Evolutionary conservation across 2,113 vertebrate species (phyloP), one percentile per base, ranked within the genome.

Genomic region (Mandrillus leucophaeus): DNA sequence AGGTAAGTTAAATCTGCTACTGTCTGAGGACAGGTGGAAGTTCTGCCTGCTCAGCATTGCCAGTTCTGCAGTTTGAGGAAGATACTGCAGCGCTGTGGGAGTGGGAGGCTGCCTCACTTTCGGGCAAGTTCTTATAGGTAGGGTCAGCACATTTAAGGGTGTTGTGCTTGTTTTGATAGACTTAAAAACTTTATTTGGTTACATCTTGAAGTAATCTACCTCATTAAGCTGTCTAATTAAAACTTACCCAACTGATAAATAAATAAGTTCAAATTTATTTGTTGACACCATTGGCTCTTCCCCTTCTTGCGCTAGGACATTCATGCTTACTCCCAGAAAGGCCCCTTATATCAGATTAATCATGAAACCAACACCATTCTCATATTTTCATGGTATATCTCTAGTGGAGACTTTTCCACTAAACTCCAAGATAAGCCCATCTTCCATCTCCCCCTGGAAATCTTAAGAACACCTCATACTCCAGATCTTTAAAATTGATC

Each of bases 11-110:
- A 9, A 83, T 23, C 17, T 5, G 3, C 27, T 80, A 17, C 59
- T 40, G 18, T 23, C 40, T 40, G 35, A 50, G 27, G 5, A 1
- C 8, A n/a, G 7, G 6, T 13, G 12, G 22, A 23, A 3, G 22
- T 30, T 35, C 8, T 73, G 5, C 18, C 66, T 43, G 8, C n/a
- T 57, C 32, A 79, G 0, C 12, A 1, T 32, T 25, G 22, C 13
- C 9, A n/a, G 40, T 22, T 6, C 10, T 20, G 4, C n/a, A 4
- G 8, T 23, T 43, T 83, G 23, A 91, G 43, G 14, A 52, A 35
- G 6, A n/a, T 3, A 38, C 22, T 20, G 9, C 0, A 5, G 32
- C 61, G 2, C 35, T 13, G 2, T 40, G 22, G 0, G 3, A 25
- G 6, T 64, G 2, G 5, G 2, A 59, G 11, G 18, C 22, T 8